phyloP scores from a whole-genome alignment of 2,888 invertebrate genomes.

The Eilema caniola region DNA sequence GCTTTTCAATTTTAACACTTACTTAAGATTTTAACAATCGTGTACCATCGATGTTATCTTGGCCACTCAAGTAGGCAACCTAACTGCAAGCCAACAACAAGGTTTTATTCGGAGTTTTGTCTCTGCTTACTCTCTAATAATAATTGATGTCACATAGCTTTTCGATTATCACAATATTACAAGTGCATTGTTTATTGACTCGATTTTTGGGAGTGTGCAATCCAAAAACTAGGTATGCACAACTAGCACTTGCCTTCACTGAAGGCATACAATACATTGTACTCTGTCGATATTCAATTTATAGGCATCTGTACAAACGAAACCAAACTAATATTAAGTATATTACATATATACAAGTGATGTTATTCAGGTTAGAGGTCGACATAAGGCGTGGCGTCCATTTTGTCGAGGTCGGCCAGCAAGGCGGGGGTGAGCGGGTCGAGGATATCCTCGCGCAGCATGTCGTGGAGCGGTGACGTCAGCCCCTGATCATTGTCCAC shows the following conservation, averaged over 20 bases:
- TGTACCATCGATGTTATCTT: constrained; percentile 27
- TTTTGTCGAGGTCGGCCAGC: constrained; percentile 82
- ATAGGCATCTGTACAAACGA: constrained; percentile 75
- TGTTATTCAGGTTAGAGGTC: constrained; percentile 77
- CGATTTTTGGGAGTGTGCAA: constrained; percentile 78
- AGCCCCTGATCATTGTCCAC: constrained; percentile 68
- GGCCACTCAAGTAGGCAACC: constrained; percentile 33
- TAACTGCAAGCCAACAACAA: constrained; percentile 40
- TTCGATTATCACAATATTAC: constrained; percentile 69
- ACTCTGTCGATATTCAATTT: constrained; percentile 76
- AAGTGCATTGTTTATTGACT: constrained; percentile 78
- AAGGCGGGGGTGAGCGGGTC: constrained; percentile 76
- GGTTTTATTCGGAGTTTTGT: constrained; percentile 44
- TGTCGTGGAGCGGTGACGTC: constrained; percentile 77
- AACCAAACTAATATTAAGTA: constrained; percentile 61
- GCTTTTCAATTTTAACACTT: constrained; percentile 11
- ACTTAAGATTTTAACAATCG: neutral
- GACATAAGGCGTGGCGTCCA: constrained; percentile 78
- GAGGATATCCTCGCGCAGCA: constrained; percentile 78
- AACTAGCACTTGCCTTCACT: constrained; percentile 77
- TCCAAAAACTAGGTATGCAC: constrained; percentile 65
- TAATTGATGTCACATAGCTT: constrained; percentile 61
- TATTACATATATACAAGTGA: constrained; percentile 66
- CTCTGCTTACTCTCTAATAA: constrained; percentile 58
- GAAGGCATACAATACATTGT: constrained; percentile 83